Conservation (phyloP, 2,797 vertebrate genomes). For the Vespertilio murinus region DNA sequence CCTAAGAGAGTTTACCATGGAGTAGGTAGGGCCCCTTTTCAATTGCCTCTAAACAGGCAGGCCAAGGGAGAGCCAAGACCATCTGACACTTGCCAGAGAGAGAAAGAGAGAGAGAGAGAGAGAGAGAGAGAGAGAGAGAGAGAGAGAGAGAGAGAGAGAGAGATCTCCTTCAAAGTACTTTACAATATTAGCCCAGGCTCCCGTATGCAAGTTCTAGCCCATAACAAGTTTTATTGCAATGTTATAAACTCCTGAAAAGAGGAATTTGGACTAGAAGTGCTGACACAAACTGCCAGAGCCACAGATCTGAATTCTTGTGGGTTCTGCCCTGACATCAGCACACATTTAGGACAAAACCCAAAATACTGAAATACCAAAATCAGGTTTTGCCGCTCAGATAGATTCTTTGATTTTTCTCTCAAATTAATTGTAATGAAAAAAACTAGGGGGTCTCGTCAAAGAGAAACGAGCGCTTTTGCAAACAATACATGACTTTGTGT, state of each 20-base stretch:
- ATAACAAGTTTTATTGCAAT: conserved; percentile 76
- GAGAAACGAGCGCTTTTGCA: conserved; percentile 63
- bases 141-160: neutral
- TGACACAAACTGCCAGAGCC: conserved; percentile 75
- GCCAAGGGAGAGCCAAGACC: neutral
- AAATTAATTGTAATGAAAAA: conserved; percentile 50
- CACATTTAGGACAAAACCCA: neutral
- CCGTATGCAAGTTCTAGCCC: conserved; percentile 69
- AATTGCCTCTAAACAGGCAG: neutral
- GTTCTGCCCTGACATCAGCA: conserved; percentile 66
- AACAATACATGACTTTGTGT: conserved; percentile 57
- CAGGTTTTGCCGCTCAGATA: conserved; percentile 60
- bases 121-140: neutral
- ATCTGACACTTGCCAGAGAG: neutral
- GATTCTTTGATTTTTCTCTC: conserved; percentile 65
- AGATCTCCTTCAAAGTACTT: conserved; percentile 51
- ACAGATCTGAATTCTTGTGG: conserved; percentile 67
- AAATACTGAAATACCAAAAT: neutral
- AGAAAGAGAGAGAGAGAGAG: accelerated
- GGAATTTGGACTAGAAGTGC: conserved; percentile 77
- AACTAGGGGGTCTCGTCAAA: conserved; percentile 67
- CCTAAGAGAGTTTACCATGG: conserved; percentile 12
- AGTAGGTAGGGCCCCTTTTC: neutral
- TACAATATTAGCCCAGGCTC: conserved; percentile 65
- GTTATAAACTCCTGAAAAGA: conserved; percentile 83